phyloP scores from a whole-genome alignment of 1,140 invertebrate genomes.

The Nilaparvata lugens region DNA sequence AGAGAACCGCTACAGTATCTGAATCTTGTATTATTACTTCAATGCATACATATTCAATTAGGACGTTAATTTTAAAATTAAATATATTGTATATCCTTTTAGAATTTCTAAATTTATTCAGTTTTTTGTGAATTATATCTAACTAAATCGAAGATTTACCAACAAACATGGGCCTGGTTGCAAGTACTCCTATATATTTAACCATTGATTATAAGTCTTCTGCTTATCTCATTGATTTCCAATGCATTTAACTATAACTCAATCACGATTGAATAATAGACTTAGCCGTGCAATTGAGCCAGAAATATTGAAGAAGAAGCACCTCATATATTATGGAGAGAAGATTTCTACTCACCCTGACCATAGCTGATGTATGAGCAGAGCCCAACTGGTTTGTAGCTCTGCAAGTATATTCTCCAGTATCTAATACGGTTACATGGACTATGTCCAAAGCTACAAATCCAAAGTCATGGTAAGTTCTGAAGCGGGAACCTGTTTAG shows the following conservation, averaged over 20 bases:
- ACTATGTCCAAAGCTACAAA: conserved; percentile 87
- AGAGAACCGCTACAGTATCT: too few relatives aligned
- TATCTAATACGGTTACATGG: conserved; percentile 75
- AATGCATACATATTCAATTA: too few relatives aligned
- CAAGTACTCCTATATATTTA: too few relatives aligned
- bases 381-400: conserved; percentile 89
- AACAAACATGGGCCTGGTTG: too few relatives aligned
- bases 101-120: too few relatives aligned
- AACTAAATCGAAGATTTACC: too few relatives aligned
- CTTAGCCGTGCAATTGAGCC: background rate
- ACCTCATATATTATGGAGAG: background rate
- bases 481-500: conserved; percentile 61
- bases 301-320: background rate
- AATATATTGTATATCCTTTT: too few relatives aligned
- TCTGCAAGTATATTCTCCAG: conserved; percentile 86
- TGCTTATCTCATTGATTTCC: background rate
- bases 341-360: conserved; percentile 47
- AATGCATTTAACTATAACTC: background rate
- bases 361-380: conserved; percentile 82
- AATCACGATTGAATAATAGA: background rate
- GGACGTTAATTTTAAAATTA: too few relatives aligned
- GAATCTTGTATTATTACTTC: too few relatives aligned
- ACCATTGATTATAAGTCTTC: too few relatives aligned
- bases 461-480: conserved; percentile 92
- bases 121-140: too few relatives aligned